A percentile compares a stretch with the other conserved stretches of the same genome.
phyloP scores from a whole-genome alignment of 2,888 invertebrate genomes.

The Elysia crispata region DNA sequence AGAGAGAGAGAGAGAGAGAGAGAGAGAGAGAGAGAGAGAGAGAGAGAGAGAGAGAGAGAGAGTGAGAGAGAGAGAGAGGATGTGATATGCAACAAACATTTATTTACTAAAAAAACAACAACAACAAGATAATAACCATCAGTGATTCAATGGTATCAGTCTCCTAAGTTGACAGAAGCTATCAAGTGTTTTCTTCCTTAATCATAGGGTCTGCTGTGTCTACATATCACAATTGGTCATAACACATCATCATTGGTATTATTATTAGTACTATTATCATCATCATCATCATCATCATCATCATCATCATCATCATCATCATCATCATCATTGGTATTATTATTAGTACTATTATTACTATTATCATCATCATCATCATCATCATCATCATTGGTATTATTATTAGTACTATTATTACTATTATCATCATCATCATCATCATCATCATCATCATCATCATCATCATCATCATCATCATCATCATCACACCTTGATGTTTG shows the following conservation, averaged over 20 bases:
- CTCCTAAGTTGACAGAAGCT: too few species aligned
- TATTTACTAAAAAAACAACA: too few species aligned
- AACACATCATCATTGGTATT: conserved; percentile 45
- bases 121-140: too few species aligned
- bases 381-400: conserved; percentile 43
- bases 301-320: conserved; percentile 24
- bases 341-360: conserved; percentile 40
- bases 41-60: too few species aligned
- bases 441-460: conserved; percentile 26
- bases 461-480: not conserved
- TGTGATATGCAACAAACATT: too few species aligned
- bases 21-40: too few species aligned
- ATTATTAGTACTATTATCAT: too few species aligned
- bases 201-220: not conserved
- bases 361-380: conserved; percentile 45
- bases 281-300: too few species aligned
- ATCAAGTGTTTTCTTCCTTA: too few species aligned
- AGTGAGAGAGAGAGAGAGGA: too few species aligned
- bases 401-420: conserved; percentile 34
- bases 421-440: conserved; percentile 35
- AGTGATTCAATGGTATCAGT: too few species aligned
- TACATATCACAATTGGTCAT: conserved; percentile 14
- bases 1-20: too few species aligned
- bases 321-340: conserved; percentile 44
- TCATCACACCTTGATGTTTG: not conserved